Conservation (phyloP, 2,113 vertebrate species). For the Salvelinus namaycush region DNA sequence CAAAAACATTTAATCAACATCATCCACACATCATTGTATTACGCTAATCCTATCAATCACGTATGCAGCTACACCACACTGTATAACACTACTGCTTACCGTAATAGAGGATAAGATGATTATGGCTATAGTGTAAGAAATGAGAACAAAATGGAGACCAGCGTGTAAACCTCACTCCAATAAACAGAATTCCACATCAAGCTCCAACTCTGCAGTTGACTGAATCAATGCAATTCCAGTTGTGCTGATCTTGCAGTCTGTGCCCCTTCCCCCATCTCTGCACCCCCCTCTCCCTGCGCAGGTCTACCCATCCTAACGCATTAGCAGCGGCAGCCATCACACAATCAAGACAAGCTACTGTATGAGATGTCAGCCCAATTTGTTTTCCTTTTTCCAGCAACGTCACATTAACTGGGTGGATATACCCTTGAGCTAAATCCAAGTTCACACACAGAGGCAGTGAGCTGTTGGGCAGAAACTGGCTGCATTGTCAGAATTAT, state of each 20-base stretch:
- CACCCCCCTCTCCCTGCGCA: conserved; percentile 38
- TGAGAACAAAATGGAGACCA: conserved; percentile 62
- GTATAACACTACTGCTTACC: conserved; percentile 24
- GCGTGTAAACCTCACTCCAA: conserved; percentile 67
- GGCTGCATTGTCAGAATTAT: conserved; percentile 72
- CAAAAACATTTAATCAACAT: conserved; percentile 10
- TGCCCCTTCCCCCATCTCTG: conserved; percentile 66
- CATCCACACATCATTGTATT: conserved; percentile 13
- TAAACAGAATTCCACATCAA: conserved; percentile 74
- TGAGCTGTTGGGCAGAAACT: conserved; percentile 57
- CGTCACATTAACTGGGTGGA: conserved; percentile 69
- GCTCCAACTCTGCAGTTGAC: conserved; percentile 77
- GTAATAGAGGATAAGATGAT: conserved; percentile 41
- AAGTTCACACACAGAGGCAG: conserved; percentile 71
- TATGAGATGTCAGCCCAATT: conserved; percentile 75
- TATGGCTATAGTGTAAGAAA: conserved; percentile 56
- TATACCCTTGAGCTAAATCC: conserved; percentile 77
- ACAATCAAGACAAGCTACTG: conserved; percentile 72
- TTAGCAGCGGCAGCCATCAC: conserved; percentile 73
- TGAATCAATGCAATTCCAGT: conserved; percentile 80
- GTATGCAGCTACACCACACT: conserved; percentile 17
- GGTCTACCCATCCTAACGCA: conserved; percentile 73
- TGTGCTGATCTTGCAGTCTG: conserved; percentile 78
- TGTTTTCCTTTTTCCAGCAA: conserved; percentile 71
- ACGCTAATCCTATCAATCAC: conserved; percentile 3